These are phyloP conservation scores for Mercenaria mercenaria DNA, from an alignment of 1,140 invertebrate species.

Conservation along the genomic window DNA sequence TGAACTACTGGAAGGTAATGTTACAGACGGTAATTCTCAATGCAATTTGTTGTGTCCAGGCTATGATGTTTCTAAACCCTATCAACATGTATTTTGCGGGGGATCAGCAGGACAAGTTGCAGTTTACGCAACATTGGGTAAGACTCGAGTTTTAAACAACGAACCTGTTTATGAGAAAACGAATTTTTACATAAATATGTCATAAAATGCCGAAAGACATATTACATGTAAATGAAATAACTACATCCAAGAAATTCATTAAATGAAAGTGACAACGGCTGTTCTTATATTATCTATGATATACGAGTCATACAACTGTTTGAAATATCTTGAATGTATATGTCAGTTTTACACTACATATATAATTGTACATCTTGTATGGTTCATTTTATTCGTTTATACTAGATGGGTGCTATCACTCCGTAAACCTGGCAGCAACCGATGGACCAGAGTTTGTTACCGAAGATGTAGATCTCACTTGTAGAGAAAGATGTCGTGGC, in stretches of 20 bases:
- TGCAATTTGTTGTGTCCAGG: constrained; percentile 1
- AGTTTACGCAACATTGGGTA: constrained; percentile 2
- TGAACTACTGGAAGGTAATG: background rate
- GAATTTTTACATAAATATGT: background rate
- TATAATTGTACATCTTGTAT: too few relatives aligned
- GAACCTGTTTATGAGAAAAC: background rate
- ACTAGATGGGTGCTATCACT: constrained; percentile 32
- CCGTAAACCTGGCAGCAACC: background rate
- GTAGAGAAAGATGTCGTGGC: constrained; percentile 27
- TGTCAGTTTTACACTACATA: too few relatives aligned
- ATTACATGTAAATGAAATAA: background rate
- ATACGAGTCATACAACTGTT: too few relatives aligned
- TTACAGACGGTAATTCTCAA: background rate
- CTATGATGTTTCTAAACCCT: background rate
- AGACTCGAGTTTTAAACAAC: background rate
- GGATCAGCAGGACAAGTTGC: background rate
- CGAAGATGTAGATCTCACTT: background rate
- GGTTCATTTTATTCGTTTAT: too few relatives aligned
- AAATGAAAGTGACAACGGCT: too few relatives aligned
- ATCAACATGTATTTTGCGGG: constrained; percentile 1
- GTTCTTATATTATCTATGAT: too few relatives aligned
- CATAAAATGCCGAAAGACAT: background rate
- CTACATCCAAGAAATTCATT: too few relatives aligned
- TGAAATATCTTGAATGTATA: too few relatives aligned
- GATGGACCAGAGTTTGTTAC: background rate